Conservation (phyloP, 2,888 invertebrate genomes). For the Theretra japonica region DNA sequence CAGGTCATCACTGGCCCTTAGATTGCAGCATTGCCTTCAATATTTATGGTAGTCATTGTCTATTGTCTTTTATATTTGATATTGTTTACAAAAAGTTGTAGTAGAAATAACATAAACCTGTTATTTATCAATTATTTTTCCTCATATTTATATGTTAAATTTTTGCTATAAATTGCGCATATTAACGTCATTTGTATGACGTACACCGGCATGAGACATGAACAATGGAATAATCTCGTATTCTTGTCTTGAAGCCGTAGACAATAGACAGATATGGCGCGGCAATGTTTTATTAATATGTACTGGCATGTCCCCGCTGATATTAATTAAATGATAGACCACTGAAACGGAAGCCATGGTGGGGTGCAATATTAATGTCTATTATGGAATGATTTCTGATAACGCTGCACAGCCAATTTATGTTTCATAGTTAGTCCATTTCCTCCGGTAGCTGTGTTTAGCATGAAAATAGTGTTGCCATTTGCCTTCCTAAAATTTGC, state of each 20-base stretch:
- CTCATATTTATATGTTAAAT: not conserved
- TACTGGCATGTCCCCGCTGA: constrained; percentile 9
- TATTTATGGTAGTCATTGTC: no score
- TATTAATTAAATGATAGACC: constrained; percentile 18
- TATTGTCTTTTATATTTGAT: not conserved
- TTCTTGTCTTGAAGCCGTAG: constrained; percentile 41
- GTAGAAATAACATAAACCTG: not conserved
- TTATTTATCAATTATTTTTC: not conserved
- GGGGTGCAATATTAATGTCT: not conserved
- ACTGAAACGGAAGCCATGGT: constrained; percentile 14
- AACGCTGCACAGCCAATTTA: not conserved
- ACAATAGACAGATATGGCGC: constrained; percentile 38
- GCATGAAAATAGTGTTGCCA: not conserved
- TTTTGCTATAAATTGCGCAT: constrained; percentile 1
- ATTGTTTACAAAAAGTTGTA: not conserved
- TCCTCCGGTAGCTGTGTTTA: not conserved
- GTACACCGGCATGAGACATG: constrained; percentile 6
- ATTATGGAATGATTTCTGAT: not conserved
- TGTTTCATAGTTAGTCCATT: constrained; percentile 6
- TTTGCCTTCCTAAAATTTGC: not conserved
- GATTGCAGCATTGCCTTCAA: no score
- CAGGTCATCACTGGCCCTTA: no score
- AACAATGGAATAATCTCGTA: constrained; percentile 48
- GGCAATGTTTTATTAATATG: constrained; percentile 22
- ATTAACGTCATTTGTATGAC: not conserved